phyloP scores from a whole-genome alignment of 2,113 vertebrate species.

The Anarrhichthys ocellatus region DNA sequence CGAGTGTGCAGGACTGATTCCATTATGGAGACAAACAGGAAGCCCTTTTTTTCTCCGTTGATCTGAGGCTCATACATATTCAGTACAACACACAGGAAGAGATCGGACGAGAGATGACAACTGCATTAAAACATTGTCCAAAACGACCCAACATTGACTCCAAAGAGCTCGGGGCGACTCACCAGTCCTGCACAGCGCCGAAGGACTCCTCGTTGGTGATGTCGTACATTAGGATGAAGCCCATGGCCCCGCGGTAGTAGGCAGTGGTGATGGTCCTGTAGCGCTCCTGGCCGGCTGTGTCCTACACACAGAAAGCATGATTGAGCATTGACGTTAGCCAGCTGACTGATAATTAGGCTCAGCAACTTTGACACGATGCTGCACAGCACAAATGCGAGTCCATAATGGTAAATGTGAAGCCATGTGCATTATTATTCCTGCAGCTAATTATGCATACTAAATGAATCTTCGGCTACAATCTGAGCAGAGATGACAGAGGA shows the following conservation, averaged over 20 bases:
- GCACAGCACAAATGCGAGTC: neutral
- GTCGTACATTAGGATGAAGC: conserved; percentile 84
- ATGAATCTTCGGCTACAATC: neutral
- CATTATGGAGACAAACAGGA: neutral
- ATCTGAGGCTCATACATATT: neutral
- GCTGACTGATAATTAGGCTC: conserved; percentile 29
- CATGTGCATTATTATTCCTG: neutral
- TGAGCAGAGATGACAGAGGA: neutral
- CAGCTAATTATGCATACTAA: neutral
- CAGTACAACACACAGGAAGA: neutral
- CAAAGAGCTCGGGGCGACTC: conserved; percentile 34
- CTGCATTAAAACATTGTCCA: neutral
- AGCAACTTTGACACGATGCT: neutral
- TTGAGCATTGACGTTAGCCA: conserved; percentile 8
- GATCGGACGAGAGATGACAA: neutral
- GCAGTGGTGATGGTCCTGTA: conserved; percentile 83
- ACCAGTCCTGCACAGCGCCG: conserved; percentile 81
- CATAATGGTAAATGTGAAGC: neutral
- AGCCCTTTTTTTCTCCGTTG: neutral
- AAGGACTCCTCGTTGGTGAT: conserved; percentile 83
- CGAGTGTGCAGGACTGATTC: neutral
- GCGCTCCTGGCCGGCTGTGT: conserved; percentile 82
- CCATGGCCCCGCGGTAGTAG: conserved; percentile 82
- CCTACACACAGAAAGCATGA: conserved; percentile 64
- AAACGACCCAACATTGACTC: neutral